Conservation (phyloP, 2,113 vertebrate species). For the Neolamprologus longior region DNA sequence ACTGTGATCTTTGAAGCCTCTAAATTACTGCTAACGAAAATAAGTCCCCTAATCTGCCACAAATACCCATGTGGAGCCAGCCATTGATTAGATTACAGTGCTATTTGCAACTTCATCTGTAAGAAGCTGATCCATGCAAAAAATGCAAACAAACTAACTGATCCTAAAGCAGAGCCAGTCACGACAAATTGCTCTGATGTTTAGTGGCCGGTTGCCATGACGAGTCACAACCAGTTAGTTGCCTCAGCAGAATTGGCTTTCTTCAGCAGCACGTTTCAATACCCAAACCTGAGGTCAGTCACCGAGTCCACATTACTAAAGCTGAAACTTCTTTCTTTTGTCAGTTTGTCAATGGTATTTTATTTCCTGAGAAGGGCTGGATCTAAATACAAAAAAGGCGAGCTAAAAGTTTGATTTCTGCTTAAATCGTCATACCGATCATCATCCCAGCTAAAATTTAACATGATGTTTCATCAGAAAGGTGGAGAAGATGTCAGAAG, state of each 20-base stretch:
- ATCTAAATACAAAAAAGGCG: not conserved
- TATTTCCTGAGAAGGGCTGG: not conserved
- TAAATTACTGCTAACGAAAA: not conserved
- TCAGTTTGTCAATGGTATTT: not conserved
- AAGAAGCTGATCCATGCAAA: conserved; percentile 46
- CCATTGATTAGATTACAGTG: conserved; percentile 45
- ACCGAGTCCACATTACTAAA: not conserved
- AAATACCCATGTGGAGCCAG: conserved; percentile 9
- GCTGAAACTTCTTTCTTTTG: not conserved
- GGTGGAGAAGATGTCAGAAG: not conserved
- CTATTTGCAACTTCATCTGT: not conserved
- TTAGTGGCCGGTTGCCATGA: conserved; percentile 15
- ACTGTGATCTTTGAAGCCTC: not conserved
- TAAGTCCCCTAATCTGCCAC: conserved; percentile 24
- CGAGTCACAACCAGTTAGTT: conserved; percentile 35
- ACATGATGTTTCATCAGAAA: not conserved
- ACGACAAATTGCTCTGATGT: conserved; percentile 19
- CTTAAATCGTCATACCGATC: not conserved
- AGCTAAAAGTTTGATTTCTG: not conserved
- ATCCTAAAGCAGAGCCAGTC: conserved; percentile 3
- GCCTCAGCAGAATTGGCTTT: not conserved
- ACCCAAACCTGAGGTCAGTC: conserved; percentile 10
- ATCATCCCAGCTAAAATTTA: not conserved
- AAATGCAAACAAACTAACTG: conserved; percentile 31
- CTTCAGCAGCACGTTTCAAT: conserved; percentile 1